Conservation (phyloP, 64 coral and sea anemone genomes). For the Dendrophyllia cribrosa region DNA sequence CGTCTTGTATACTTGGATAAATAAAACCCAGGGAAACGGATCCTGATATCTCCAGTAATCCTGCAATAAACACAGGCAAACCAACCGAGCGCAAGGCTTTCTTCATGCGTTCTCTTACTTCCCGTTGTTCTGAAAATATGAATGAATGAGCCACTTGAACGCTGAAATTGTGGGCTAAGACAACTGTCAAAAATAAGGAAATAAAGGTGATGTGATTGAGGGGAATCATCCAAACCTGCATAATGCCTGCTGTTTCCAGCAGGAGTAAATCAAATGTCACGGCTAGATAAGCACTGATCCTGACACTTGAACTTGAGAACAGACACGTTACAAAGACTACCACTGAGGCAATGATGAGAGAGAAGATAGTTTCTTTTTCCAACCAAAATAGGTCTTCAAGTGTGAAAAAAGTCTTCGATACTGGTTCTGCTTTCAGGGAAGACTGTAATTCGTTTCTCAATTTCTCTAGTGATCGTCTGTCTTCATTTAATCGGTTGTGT, state of each 20-base stretch:
- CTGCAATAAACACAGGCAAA: neutral
- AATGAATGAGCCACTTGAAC: conserved; percentile 6
- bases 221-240: neutral
- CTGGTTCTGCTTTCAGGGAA: neutral
- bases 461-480: neutral
- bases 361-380: neutral
- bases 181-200: neutral
- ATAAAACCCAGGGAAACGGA: conserved; percentile 53
- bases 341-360: neutral
- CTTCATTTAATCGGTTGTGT: neutral
- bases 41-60: neutral
- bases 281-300: neutral
- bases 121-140: neutral
- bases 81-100: neutral
- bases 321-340: neutral
- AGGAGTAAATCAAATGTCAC: neutral
- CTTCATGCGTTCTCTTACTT: neutral
- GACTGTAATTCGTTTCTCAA: neutral
- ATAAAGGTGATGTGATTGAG: conserved; percentile 27
- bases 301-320: neutral
- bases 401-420: neutral
- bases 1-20: neutral
- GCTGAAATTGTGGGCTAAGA: neutral
- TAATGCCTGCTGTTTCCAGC: conserved; percentile 7
- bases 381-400: neutral